These are phyloP conservation scores for Morus bassanus DNA, from an alignment of 2,797 vertebrate species.

Conservation along the genomic window DNA sequence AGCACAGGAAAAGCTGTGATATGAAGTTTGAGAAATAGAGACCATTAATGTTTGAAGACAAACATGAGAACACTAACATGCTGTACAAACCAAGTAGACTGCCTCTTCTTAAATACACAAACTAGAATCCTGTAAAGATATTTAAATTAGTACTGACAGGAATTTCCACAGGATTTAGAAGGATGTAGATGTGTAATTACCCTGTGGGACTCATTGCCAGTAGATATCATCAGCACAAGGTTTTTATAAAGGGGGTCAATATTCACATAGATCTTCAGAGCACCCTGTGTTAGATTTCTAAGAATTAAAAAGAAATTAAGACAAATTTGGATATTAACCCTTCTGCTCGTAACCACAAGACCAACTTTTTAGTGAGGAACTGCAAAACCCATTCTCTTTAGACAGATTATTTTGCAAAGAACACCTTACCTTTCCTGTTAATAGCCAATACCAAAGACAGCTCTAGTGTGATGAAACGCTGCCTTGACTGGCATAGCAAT, in stretches of 20 bases:
- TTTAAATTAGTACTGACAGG: background rate
- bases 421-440: background rate
- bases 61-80: background rate
- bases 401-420: background rate
- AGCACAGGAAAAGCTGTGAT: background rate
- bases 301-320: background rate
- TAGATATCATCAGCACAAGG: background rate
- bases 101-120: background rate
- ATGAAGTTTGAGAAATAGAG: background rate
- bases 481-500: background rate
- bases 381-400: background rate
- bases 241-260: background rate
- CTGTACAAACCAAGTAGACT: background rate
- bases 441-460: background rate
- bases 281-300: background rate
- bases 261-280: background rate
- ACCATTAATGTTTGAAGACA: background rate
- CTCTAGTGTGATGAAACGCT: accelerated
- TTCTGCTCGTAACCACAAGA: background rate
- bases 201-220: background rate
- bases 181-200: background rate
- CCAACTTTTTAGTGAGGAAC: background rate
- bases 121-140: background rate
- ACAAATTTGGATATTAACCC: background rate
- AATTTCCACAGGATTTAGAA: background rate